These are phyloP conservation scores for Megaustenia siamemsis DNA, from an alignment of 2,888 invertebrate species.

Conservation along the genomic window DNA sequence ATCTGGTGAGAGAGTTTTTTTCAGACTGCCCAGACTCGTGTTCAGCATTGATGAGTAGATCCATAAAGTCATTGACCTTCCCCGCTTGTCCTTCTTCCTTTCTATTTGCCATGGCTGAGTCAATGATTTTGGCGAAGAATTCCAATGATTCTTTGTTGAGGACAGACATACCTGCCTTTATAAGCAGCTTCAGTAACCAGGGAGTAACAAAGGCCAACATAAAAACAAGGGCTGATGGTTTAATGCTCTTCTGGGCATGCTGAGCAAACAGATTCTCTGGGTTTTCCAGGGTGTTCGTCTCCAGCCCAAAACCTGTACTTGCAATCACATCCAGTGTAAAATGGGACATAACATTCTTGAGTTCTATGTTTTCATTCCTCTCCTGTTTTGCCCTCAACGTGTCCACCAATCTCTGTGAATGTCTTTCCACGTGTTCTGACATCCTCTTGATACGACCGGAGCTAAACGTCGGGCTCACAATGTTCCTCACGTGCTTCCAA, in stretches of 20 bases:
- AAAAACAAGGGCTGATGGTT: not conserved
- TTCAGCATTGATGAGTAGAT: constrained; percentile 39
- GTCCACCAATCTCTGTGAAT: constrained; percentile 2
- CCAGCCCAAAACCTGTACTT: constrained; percentile 65
- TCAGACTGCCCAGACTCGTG: not conserved
- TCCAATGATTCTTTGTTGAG: not conserved
- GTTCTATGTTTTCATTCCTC: constrained; percentile 20
- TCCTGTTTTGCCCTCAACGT: not conserved
- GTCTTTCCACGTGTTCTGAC: constrained; percentile 29
- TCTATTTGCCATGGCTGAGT: constrained; percentile 55
- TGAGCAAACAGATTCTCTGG: constrained; percentile 63
- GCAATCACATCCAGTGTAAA: constrained; percentile 68
- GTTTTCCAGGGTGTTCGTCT: constrained; percentile 62
- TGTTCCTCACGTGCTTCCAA: constrained; percentile 65
- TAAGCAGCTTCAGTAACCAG: not conserved
- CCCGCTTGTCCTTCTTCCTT: constrained; percentile 58
- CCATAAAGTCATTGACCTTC: constrained; percentile 47
- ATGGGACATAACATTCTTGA: constrained; percentile 1
- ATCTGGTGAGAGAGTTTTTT: not conserved
- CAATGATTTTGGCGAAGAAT: constrained; percentile 15
- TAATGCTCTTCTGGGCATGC: constrained; percentile 54
- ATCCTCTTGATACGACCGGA: constrained; percentile 64
- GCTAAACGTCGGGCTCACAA: constrained; percentile 65
- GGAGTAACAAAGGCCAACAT: constrained; percentile 3
- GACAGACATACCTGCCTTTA: not conserved